A percentile compares a stretch with the other conserved stretches of the same genome.
Conservation (phyloP, 2,113 vertebrate genomes). For the Reinhardtius hippoglossoides region DNA sequence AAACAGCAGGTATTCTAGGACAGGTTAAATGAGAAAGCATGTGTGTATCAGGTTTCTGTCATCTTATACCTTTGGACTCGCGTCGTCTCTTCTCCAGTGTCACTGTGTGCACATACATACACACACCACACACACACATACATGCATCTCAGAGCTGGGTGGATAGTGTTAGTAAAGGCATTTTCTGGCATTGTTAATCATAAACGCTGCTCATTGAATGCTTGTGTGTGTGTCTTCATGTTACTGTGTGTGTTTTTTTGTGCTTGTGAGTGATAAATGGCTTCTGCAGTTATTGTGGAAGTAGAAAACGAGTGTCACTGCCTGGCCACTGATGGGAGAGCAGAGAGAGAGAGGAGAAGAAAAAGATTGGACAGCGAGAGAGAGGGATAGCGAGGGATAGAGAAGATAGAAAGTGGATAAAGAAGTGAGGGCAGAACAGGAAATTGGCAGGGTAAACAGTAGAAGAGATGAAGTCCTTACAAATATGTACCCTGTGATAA, state of each 20-base stretch:
- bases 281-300: conserved; percentile 46
- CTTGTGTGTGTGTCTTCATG: conserved; percentile 24
- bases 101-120: conserved; percentile 23
- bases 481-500: conserved; percentile 37
- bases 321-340: conserved; percentile 47
- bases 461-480: conserved; percentile 9
- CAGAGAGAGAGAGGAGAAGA: conserved; percentile 10
- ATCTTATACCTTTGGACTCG: conserved; percentile 67
- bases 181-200: conserved; percentile 43
- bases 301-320: conserved; percentile 58
- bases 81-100: conserved; percentile 62
- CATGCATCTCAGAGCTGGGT: conserved; percentile 13
- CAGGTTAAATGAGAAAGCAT: conserved; percentile 77
- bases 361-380: neutral
- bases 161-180: conserved; percentile 10
- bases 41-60: conserved; percentile 72
- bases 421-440: conserved; percentile 13
- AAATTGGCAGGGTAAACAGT: conserved; percentile 18
- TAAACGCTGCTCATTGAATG: conserved; percentile 51
- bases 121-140: conserved; percentile 18
- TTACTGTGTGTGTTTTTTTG: conserved; percentile 30
- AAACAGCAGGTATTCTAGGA: conserved; percentile 77
- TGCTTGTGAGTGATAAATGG: conserved; percentile 53
- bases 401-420: conserved; percentile 12
- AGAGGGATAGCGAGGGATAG: neutral